These are phyloP conservation scores for Leptobrachium leishanense DNA, from an alignment of 2,113 vertebrate genomes.

Conservation along the genomic window DNA sequence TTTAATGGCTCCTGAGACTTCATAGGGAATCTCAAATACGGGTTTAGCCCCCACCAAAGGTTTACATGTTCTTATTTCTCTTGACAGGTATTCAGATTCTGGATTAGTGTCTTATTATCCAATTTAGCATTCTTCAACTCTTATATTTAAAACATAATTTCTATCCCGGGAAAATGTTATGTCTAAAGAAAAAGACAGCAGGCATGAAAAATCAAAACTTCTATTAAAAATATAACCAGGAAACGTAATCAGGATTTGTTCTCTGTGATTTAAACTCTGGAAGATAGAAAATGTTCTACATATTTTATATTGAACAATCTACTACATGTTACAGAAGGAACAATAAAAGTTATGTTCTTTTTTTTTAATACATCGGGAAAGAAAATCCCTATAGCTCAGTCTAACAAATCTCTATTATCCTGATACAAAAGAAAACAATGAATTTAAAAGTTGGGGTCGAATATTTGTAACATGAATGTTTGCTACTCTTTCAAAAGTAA, in stretches of 20 bases:
- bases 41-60: slow-evolving; percentile 18
- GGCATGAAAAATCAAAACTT: slow-evolving; percentile 14
- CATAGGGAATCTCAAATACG: slow-evolving; percentile 21
- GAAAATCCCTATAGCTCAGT: slow-evolving; percentile 19
- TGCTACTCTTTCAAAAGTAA: background rate
- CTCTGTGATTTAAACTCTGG: slow-evolving; percentile 9
- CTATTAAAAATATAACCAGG: slow-evolving; percentile 2
- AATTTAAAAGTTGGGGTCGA: background rate
- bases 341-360: slow-evolving; percentile 10
- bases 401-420: background rate
- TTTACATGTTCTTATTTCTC: slow-evolving; percentile 23
- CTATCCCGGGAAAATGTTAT: background rate
- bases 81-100: slow-evolving; percentile 9
- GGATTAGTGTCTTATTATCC: slow-evolving; percentile 25
- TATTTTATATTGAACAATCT: slow-evolving; percentile 7
- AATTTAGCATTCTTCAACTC: slow-evolving; percentile 34
- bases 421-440: background rate
- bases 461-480: too few relatives aligned
- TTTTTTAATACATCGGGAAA: slow-evolving; percentile 3
- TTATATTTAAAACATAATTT: background rate
- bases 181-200: slow-evolving; percentile 21
- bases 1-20: slow-evolving; percentile 18
- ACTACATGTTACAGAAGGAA: slow-evolving; percentile 8
- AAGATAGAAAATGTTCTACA: slow-evolving; percentile 1
- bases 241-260: slow-evolving; percentile 22